Evolutionary conservation across 1,140 invertebrate genomes (phyloP).

Genomic region (Tachypleus tridentatus): DNA sequence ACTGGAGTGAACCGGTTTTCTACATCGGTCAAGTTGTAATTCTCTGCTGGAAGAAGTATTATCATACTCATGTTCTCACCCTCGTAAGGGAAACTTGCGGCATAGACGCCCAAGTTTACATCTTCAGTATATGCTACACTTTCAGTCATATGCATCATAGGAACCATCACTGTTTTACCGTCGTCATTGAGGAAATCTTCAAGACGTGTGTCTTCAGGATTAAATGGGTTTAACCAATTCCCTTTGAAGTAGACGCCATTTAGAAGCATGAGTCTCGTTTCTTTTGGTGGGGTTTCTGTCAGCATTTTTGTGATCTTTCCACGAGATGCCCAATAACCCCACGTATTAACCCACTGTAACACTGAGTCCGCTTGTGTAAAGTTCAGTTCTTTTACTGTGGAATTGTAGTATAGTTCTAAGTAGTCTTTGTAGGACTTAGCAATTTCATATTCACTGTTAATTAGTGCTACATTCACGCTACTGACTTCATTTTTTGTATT

Average conservation of each 20-base stretch:
- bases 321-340: no score
- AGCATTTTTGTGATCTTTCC: no score
- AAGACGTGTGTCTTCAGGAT: neutral
- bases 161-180: no score
- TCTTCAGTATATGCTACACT: neutral
- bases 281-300: no score
- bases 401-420: neutral
- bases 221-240: neutral
- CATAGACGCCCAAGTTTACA: neutral
- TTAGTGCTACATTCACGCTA: neutral
- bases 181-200: neutral
- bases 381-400: neutral
- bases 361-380: neutral
- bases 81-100: neutral
- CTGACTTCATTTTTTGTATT: neutral
- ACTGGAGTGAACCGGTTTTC: constrained; percentile 21
- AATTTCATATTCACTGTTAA: neutral
- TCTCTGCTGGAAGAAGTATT: constrained; percentile 26
- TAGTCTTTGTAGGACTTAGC: neutral
- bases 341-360: neutral
- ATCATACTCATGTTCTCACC: constrained; percentile 23
- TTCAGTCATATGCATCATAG: neutral
- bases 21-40: constrained; percentile 22
- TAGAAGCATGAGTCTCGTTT: no score
- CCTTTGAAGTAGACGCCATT: neutral